Evolutionary conservation across 2,888 invertebrate genomes (phyloP).

Genomic region (Thalpophila matura): DNA sequence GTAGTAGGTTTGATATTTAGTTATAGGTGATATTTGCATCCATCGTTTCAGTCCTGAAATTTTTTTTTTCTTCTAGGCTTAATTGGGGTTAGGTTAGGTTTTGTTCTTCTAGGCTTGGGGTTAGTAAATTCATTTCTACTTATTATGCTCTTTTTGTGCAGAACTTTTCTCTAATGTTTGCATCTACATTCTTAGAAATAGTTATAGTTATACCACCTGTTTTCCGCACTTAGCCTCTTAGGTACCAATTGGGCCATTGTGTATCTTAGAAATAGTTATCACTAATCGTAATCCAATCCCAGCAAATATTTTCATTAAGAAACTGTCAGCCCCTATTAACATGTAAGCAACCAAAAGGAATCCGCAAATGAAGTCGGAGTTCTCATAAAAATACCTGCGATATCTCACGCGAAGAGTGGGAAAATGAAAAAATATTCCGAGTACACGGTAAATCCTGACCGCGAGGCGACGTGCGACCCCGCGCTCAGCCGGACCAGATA

Average conservation of each 20-base stretch:
- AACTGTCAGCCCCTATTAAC: conserved; percentile 26
- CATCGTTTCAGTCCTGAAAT: not conserved
- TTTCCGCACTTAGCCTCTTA: too few relatives aligned
- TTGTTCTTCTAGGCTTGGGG: not conserved
- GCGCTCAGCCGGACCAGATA: conserved; percentile 72
- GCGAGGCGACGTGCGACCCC: conserved; percentile 78
- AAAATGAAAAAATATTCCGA: conserved; percentile 84
- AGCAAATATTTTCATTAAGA: not conserved
- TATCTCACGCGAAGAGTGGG: conserved; percentile 76
- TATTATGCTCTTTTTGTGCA: too few relatives aligned
- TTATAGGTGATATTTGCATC: not conserved
- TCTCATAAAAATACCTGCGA: conserved; percentile 82
- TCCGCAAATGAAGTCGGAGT: conserved; percentile 72
- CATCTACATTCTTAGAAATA: not conserved
- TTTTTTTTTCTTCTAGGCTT: not conserved
- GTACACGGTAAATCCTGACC: conserved; percentile 85
- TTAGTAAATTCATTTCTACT: not conserved
- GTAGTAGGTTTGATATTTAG: conserved; percentile 17
- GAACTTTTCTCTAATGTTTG: not conserved
- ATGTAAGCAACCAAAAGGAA: conserved; percentile 62
- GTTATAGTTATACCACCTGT: not conserved
- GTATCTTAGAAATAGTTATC: too few relatives aligned
- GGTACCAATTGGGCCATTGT: too few relatives aligned
- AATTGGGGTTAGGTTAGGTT: too few relatives aligned
- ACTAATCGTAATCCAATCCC: not conserved